phyloP scores from a whole-genome alignment of 1,140 invertebrate genomes.

The Drosophila bocqueti region DNA sequence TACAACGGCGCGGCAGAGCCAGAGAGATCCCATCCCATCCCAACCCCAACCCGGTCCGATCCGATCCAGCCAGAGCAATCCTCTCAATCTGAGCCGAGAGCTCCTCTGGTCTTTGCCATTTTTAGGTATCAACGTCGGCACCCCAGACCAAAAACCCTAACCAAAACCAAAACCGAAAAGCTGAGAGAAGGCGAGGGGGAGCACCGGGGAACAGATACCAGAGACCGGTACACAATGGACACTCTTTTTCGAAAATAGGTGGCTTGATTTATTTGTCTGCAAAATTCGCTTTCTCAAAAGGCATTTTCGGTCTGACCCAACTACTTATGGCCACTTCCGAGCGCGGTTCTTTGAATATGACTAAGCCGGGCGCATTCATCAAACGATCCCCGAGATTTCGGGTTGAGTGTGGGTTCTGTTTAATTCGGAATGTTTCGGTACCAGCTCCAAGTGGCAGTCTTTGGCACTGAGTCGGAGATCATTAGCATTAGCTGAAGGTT shows the following conservation, averaged over 20 bases:
- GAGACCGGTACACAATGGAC: conserved; percentile 72
- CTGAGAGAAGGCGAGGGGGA: conserved; percentile 1
- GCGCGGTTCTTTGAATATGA: conserved; percentile 45
- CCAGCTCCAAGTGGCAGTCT: conserved; percentile 16
- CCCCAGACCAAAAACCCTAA: conserved; percentile 47
- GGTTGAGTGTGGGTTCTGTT: conserved; percentile 27
- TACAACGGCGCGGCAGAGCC: conserved; percentile 55
- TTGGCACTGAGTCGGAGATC: conserved; percentile 2
- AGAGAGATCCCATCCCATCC: conserved; percentile 4
- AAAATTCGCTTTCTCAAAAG: conserved; percentile 83
- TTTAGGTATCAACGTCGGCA: conserved; percentile 75
- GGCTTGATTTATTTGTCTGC: conserved; percentile 85
- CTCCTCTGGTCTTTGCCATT: conserved; percentile 71
- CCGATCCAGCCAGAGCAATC: conserved; percentile 45
- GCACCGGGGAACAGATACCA: conserved; percentile 19
- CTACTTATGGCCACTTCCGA: conserved; percentile 49
- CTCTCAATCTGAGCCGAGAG: conserved; percentile 69
- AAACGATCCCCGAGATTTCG: conserved; percentile 13
- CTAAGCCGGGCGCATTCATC: conserved; percentile 48
- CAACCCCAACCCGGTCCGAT: background rate
- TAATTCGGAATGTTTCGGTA: conserved; percentile 16
- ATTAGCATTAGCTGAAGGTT: conserved; percentile 3
- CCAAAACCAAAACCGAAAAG: conserved; percentile 8
- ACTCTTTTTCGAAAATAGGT: conserved; percentile 77
- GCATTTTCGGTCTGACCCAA: conserved; percentile 61